phyloP scores from a whole-genome alignment of 2,797 vertebrate genomes.

The Chiloscyllium punctatum region DNA sequence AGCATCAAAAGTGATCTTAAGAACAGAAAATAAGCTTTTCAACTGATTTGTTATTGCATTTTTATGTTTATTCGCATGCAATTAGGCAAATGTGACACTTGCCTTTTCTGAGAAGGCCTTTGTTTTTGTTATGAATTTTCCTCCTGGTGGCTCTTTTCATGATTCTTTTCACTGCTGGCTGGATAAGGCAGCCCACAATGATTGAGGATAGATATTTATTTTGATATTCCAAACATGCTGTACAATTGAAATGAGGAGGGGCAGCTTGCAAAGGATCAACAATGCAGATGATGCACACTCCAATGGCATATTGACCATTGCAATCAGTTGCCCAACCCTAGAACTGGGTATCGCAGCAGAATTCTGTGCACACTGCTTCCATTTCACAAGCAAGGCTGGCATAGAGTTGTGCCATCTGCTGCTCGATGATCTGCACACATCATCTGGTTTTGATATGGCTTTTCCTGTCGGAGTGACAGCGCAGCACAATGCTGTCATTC shows the following conservation, averaged over 20 bases:
- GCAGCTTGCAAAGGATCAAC: no score
- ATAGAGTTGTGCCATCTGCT: neutral
- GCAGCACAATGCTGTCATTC: neutral
- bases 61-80: neutral
- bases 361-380: neutral
- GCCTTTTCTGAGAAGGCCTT: no score
- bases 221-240: no score
- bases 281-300: neutral
- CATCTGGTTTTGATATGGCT: neutral
- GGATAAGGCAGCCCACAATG: no score
- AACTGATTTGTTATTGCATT: neutral
- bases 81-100: neutral
- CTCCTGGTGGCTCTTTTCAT: no score
- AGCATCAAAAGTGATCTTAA: neutral
- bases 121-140: no score
- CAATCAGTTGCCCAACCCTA: no score
- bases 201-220: no score
- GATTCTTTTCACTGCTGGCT: no score
- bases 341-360: neutral
- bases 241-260: no score
- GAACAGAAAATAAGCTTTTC: neutral
- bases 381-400: neutral
- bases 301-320: neutral
- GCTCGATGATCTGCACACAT: slow-evolving; percentile 16
- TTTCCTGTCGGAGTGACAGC: neutral